Conservation (phyloP, 2,888 invertebrate species). For the Orgyia antiqua region DNA sequence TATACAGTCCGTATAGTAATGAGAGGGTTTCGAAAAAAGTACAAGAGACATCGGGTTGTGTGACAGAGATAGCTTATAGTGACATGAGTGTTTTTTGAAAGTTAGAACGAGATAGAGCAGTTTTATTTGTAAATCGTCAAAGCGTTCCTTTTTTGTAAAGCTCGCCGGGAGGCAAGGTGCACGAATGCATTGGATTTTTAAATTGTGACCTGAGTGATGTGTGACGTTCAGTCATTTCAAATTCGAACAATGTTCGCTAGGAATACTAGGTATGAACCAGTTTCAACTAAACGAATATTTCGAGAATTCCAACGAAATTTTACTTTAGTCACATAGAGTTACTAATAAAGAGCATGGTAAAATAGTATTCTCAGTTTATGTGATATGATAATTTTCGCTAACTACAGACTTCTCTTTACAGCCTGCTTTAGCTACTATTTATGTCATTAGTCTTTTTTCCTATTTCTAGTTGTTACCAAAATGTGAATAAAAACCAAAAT, state of each 20-base stretch:
- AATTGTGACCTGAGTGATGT: slow-evolving; percentile 66
- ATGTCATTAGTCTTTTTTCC: no score
- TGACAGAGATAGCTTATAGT: slow-evolving; percentile 32
- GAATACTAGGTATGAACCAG: slow-evolving; percentile 6
- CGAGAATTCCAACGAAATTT: no score
- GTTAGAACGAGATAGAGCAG: slow-evolving; percentile 33
- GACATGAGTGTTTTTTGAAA: slow-evolving; percentile 13
- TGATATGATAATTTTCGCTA: no score
- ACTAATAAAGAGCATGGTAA: no score
- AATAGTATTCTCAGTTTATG: no score
- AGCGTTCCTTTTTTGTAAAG: slow-evolving; percentile 61
- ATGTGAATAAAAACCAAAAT: no score
- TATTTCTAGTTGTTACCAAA: no score
- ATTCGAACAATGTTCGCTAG: slow-evolving; percentile 11
- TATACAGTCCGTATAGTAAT: slow-evolving; percentile 35
- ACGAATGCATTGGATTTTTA: slow-evolving; percentile 57
- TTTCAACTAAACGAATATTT: background rate
- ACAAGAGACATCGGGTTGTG: slow-evolving; percentile 53
- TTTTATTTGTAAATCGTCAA: slow-evolving; percentile 46
- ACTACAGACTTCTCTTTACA: no score
- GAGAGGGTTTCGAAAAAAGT: slow-evolving; percentile 69
- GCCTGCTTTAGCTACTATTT: no score
- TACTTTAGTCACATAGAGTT: no score
- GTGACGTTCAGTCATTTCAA: slow-evolving; percentile 43
- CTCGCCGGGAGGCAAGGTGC: slow-evolving; percentile 73